Evolutionary conservation across 2,888 invertebrate genomes (phyloP), one percentile per base, ranked within the genome.

Genomic region (Cerceris ruficornis): DNA sequence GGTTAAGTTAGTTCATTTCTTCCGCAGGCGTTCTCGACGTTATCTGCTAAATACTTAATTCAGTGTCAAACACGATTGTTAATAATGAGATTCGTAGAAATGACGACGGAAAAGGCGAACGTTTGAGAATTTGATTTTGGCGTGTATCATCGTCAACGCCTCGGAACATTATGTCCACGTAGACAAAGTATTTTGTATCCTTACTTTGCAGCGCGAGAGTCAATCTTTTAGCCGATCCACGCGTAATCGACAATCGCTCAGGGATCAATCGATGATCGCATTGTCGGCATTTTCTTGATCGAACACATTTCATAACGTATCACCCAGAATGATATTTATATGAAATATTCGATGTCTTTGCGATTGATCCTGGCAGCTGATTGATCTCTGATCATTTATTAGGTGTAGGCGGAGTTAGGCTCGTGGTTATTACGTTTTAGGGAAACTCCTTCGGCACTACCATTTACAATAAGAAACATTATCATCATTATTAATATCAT

Each of bases 171-270:
- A 71, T 74, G 42, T 70, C 69, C 49, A 39, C 60, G 69, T 75
- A 81, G 75, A 69, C 62, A n/a, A 60, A 60, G 39, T 60, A 69
- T 64, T 52, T 77, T 52, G 17, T 70, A 65, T 17, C 41, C 15
- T 39, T 70, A 69, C 65, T 72, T 68, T 87, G 87, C 87, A 90
- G 89, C 88, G 86, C 87, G 87, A 85, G 86, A 88, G 87, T 58
- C 68, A 70, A 69, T 78, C 81, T 46, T 55, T 54, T n/a, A 14
- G 13, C 54, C 39, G 68, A 59, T 54, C 64, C 60, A 60, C 42
- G 42, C 46, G 59, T 13, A 28, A 15, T 55, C 43, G 57, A 49
- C 67, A 17, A 59, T 50, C 49, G 9, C 60, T 74, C 61, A 60
- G 86, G 62, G 82, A 69, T 57, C 77, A 70, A 74, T 85, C 70